Conservation (phyloP, 2,113 vertebrate genomes). For the Pseudonaja textilis region DNA sequence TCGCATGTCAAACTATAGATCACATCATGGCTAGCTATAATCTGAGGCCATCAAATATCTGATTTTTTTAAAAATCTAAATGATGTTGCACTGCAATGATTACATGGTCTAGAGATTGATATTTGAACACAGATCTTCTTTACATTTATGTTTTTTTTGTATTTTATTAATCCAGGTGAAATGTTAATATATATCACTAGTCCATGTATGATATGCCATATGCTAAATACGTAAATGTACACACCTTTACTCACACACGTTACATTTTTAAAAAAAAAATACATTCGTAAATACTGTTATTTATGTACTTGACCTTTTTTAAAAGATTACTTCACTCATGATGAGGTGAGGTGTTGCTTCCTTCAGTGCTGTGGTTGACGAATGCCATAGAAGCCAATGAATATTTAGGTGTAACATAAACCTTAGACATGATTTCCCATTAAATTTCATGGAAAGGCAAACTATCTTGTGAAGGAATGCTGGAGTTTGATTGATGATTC, state of each 20-base stretch:
- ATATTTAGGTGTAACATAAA: conserved; percentile 15
- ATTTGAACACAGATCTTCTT: too few species aligned
- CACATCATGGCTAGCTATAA: too few species aligned
- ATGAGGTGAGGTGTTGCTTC: neutral
- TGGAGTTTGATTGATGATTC: neutral
- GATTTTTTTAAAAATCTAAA: too few species aligned
- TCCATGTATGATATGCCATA: neutral
- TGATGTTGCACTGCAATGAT: too few species aligned
- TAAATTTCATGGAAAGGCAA: conserved; percentile 16
- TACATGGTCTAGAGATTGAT: too few species aligned
- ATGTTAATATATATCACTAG: neutral
- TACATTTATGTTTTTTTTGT: neutral
- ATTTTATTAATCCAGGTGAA: neutral
- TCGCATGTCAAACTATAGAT: too few species aligned
- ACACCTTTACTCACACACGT: too few species aligned
- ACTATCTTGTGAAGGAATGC: neutral
- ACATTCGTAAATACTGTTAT: neutral
- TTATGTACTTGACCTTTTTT: neutral
- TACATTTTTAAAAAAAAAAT: neutral
- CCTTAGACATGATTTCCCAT: conserved; percentile 7
- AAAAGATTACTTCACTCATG: neutral
- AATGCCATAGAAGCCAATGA: neutral
- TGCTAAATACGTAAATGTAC: neutral
- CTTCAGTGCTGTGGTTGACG: neutral
- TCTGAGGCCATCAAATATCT: too few species aligned